Evolutionary conservation across 2,888 invertebrate genomes (phyloP), one percentile per base, ranked within the genome.

Genomic region (Aspidiotus rigidus): DNA sequence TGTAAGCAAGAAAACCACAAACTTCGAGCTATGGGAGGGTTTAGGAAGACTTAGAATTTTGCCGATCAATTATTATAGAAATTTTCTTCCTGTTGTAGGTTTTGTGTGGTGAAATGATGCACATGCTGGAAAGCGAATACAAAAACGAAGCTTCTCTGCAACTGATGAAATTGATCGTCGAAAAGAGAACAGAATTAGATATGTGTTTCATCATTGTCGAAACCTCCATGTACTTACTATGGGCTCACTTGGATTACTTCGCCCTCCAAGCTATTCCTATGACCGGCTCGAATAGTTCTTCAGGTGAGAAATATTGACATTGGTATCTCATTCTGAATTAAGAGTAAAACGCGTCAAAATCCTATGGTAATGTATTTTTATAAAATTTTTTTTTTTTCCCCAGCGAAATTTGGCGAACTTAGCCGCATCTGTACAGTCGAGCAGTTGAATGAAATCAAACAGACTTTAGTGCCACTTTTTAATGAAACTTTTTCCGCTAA

Each of bases 401-500:
- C 49, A 67, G 67, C 67, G 39, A 67, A 67, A 67, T 67, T 67
- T 10, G 67, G 67, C 2, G 67, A 67, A 28, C 44, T 28, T 39
- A 53, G 67, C 49, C 59, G 67, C 1, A 60, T 49, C 6, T 67
- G 59, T 44, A 67, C 83, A 0, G 80, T 81, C 7, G 83, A 84
- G 73, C 86, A 86, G 71, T 80, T 88, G 64, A 80, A 83, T 40
- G 83, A 83, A 74, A 79, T 90, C 66, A 86, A 87, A 75, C 86
- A 88, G 76, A 86, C 85, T 42, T 80, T 91, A 10, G 82, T 87
- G 53, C 83, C 86, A 0, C 83, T 86, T 17, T 88, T 91, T 77
- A 89, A 86, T 75, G 90, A 90, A 76, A 85, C 86, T 72, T 90
- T 91, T 78, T 84, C 86, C 66, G 85, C 86, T 70, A 86, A 88